phyloP scores from a whole-genome alignment of 2,888 invertebrate genomes.

The Leptopilina syphax region DNA sequence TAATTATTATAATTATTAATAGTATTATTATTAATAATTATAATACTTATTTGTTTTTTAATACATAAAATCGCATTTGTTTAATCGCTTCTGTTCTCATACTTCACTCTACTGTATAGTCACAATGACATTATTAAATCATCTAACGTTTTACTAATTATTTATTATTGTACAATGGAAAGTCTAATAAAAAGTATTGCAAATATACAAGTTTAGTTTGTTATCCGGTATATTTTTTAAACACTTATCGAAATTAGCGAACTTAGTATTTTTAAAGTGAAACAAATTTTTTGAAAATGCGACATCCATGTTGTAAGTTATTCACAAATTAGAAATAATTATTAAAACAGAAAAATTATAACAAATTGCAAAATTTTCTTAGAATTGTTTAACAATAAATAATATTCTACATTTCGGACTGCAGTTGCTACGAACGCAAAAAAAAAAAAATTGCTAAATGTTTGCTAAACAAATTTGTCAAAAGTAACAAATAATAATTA shows the following conservation, averaged over 20 bases:
- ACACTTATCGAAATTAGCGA: too few relatives aligned
- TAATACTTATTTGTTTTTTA: conserved; percentile 1
- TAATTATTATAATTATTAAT: not conserved
- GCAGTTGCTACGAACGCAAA: too few relatives aligned
- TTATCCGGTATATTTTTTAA: conserved; percentile 11
- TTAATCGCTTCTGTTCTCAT: conserved; percentile 41
- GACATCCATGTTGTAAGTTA: too few relatives aligned
- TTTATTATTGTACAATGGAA: conserved; percentile 56
- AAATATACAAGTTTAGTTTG: conserved; percentile 37
- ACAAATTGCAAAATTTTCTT: too few relatives aligned
- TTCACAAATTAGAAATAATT: too few relatives aligned
- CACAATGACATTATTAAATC: conserved; percentile 41
- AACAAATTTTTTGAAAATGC: not conserved
- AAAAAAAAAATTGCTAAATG: too few relatives aligned
- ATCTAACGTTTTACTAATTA: conserved; percentile 50
- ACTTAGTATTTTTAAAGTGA: too few relatives aligned
- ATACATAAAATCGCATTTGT: conserved; percentile 8
- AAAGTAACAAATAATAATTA: too few relatives aligned
- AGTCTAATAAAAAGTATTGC: conserved; percentile 54
- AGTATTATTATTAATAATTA: not conserved
- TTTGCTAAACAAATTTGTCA: too few relatives aligned
- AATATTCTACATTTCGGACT: too few relatives aligned
- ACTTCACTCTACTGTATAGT: conserved; percentile 51
- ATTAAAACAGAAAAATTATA: too few relatives aligned
- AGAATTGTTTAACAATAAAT: too few relatives aligned